Conservation (phyloP, 2,888 invertebrate species). For the Gryllus longicercus region DNA sequence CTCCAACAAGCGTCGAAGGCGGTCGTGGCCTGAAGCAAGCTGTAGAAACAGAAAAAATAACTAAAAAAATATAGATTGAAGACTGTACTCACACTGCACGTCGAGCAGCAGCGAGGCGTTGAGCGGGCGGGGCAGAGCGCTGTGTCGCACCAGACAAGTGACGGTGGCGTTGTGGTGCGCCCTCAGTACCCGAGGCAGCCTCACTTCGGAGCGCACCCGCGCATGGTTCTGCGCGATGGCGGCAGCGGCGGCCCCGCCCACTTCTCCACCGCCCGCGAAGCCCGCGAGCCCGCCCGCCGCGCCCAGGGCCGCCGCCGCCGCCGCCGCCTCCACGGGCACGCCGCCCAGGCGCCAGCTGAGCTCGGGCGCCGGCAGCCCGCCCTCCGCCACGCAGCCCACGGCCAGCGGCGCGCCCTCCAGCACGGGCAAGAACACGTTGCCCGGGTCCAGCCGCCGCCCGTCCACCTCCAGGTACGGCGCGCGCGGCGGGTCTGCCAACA, state of each 20-base stretch:
- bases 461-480: slow-evolving; percentile 84
- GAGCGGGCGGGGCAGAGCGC: slow-evolving; percentile 55
- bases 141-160: slow-evolving; percentile 74
- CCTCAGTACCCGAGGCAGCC: slow-evolving; percentile 57
- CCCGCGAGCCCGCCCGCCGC: slow-evolving; percentile 65
- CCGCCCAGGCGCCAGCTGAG: slow-evolving; percentile 60
- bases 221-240: slow-evolving; percentile 42
- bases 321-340: slow-evolving; percentile 43
- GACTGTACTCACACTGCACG: slow-evolving; percentile 61
- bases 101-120: slow-evolving; percentile 60
- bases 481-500: slow-evolving; percentile 71
- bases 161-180: slow-evolving; percentile 85
- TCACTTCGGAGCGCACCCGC: slow-evolving; percentile 21
- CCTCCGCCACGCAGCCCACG: slow-evolving; percentile 82
- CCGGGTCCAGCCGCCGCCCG: slow-evolving; percentile 77
- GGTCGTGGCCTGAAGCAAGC: too few relatives aligned
- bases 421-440: slow-evolving; percentile 83
- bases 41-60: too few relatives aligned
- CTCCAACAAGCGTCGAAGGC: too few relatives aligned
- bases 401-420: slow-evolving; percentile 79
- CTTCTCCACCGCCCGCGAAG: too few relatives aligned
- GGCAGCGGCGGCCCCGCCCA: slow-evolving; percentile 45
- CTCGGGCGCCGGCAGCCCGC: slow-evolving; percentile 67
- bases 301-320: slow-evolving; percentile 47
- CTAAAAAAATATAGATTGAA: too few relatives aligned